These are phyloP conservation scores for Antedon mediterranea DNA, from an alignment of 53 echinoderm and acorn worm species.

Conservation along the genomic window DNA sequence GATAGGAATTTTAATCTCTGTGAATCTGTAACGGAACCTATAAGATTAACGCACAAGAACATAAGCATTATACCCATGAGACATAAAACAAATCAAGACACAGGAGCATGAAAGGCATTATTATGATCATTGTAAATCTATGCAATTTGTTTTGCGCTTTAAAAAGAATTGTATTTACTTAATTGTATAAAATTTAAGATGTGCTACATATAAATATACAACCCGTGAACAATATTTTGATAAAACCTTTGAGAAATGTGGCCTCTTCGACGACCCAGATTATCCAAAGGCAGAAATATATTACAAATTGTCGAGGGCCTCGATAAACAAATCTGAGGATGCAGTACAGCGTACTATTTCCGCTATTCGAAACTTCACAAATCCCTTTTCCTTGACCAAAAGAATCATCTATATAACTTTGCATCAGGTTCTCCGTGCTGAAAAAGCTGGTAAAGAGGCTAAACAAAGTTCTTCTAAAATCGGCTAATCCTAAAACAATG, in stretches of 20 bases:
- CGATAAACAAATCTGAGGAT: constrained; percentile 15
- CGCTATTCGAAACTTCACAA: constrained; percentile 12
- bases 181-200: too few species aligned
- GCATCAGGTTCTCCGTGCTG: constrained; percentile 31
- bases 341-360: constrained; percentile 17
- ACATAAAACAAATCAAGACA: too few species aligned
- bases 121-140: too few species aligned
- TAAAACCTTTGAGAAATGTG: constrained; percentile 24
- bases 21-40: too few species aligned
- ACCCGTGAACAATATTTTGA: constrained; percentile 17
- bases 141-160: too few species aligned
- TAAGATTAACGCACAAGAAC: too few species aligned
- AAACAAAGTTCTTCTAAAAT: constrained; percentile 11
- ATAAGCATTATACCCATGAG: too few species aligned
- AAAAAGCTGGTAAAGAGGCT: constrained; percentile 17
- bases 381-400: constrained; percentile 23
- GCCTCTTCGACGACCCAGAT: constrained; percentile 15
- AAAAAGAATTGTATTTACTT: too few species aligned
- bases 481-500: background rate
- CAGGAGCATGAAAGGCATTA: too few species aligned
- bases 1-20: too few species aligned
- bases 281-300: constrained; percentile 23
- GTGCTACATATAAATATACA: too few species aligned
- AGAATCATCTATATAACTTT: constrained; percentile 25
- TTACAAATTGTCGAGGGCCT: constrained; percentile 19